Percentiles rank a stretch among this genome's conserved stretches.
Evolutionary conservation across 2,888 invertebrate genomes (phyloP).

Genomic region (Leptopterna dolabrata): DNA sequence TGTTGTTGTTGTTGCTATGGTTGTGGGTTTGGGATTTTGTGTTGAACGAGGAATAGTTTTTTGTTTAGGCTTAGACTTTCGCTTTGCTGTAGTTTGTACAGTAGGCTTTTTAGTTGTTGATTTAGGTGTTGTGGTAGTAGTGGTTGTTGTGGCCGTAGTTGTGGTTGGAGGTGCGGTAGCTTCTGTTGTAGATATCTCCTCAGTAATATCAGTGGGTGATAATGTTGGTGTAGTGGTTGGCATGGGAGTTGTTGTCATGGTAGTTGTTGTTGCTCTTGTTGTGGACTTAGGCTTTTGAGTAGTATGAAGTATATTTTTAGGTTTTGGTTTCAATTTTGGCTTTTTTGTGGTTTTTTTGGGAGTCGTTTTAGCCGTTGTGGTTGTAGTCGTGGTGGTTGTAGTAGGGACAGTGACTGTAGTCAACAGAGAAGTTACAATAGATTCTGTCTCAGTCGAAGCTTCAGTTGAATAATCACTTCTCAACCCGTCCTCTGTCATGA

Average conservation of each 20-base stretch:
- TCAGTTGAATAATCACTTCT: not conserved
- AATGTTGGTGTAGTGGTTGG: constrained; percentile 53
- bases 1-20: constrained; percentile 37
- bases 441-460: not conserved
- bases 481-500: not conserved
- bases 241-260: constrained; percentile 45
- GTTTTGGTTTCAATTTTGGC: constrained; percentile 24
- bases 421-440: not conserved
- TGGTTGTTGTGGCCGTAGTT: constrained; percentile 52
- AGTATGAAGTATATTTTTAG: constrained; percentile 1
- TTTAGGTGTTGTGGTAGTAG: constrained; percentile 67
- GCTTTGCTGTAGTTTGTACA: not conserved
- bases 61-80: constrained; percentile 15
- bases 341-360: not conserved
- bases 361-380: constrained; percentile 14
- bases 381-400: constrained; percentile 27
- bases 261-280: constrained; percentile 36
- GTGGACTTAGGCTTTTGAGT: not conserved
- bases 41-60: not conserved
- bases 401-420: constrained; percentile 45
- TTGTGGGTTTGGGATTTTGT: not conserved
- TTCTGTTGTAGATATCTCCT: constrained; percentile 65
- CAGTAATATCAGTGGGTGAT: constrained; percentile 67
- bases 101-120: constrained; percentile 63
- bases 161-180: not conserved